phyloP scores from a whole-genome alignment of 2,797 vertebrate species.

The Pangasius krempfi region DNA sequence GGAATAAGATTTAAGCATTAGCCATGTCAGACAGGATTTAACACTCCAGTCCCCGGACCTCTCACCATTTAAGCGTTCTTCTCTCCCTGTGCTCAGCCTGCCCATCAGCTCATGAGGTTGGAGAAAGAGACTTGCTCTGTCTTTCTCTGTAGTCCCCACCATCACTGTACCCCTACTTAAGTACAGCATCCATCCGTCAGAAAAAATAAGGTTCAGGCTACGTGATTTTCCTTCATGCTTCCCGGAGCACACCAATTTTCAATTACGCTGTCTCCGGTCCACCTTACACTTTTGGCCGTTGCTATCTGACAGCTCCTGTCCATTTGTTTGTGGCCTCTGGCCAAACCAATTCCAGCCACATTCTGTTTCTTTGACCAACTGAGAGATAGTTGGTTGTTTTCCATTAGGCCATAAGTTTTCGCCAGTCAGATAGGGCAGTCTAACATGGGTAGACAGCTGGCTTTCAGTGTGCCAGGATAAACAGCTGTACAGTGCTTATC shows the following conservation, averaged over 20 bases:
- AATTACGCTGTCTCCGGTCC: constrained; percentile 77
- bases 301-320: constrained; percentile 63
- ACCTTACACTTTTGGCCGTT: constrained; percentile 68
- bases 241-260: constrained; percentile 80
- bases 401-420: constrained; percentile 58
- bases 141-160: constrained; percentile 26
- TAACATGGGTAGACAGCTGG: constrained; percentile 51
- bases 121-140: constrained; percentile 23
- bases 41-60: constrained; percentile 69
- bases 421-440: constrained; percentile 49
- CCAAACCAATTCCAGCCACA: constrained; percentile 71
- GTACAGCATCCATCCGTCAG: constrained; percentile 51
- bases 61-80: constrained; percentile 54
- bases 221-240: constrained; percentile 76
- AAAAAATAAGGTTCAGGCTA: constrained; percentile 58
- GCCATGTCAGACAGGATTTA: constrained; percentile 81
- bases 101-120: constrained; percentile 21
- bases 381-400: constrained; percentile 70
- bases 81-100: constrained; percentile 48
- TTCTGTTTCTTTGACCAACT: constrained; percentile 69
- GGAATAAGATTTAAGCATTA: constrained; percentile 81
- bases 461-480: constrained; percentile 38
- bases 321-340: constrained; percentile 69
- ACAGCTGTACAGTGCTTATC: constrained; percentile 30
- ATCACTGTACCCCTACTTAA: constrained; percentile 58